Conservation (phyloP, 2,113 vertebrate genomes). For the Furnarius figulus region DNA sequence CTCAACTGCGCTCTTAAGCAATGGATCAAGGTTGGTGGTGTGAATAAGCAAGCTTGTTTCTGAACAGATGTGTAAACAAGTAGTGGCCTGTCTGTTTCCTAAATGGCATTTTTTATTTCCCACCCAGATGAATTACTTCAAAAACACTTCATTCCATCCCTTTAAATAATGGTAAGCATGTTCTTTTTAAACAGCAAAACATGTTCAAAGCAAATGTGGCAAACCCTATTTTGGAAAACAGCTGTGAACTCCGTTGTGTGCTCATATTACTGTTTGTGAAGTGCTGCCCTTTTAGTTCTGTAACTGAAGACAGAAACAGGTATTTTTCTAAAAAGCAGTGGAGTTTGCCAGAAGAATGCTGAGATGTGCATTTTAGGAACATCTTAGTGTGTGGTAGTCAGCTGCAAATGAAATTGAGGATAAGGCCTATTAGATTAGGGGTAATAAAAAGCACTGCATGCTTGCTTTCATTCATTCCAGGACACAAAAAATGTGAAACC, state of each 20-base stretch:
- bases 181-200: not conserved
- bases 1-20: not conserved
- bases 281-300: not conserved
- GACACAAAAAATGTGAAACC: not conserved
- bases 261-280: not conserved
- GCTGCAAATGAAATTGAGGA: not conserved
- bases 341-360: not conserved
- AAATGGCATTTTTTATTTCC: conserved; percentile 21
- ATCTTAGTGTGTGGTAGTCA: not conserved
- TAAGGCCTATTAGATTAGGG: not conserved
- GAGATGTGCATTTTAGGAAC: not conserved
- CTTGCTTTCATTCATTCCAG: not conserved
- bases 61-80: not conserved
- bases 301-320: not conserved
- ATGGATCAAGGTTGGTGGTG: not conserved
- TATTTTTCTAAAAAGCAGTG: not conserved
- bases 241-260: not conserved
- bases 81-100: not conserved
- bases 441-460: not conserved
- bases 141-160: not conserved
- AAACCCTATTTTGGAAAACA: not conserved
- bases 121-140: not conserved
- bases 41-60: not conserved
- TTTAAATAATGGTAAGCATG: not conserved
- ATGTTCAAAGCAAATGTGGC: not conserved